Evolutionary conservation across 1,140 invertebrate species (phyloP).

Genomic region (Ganaspis sp.): DNA sequence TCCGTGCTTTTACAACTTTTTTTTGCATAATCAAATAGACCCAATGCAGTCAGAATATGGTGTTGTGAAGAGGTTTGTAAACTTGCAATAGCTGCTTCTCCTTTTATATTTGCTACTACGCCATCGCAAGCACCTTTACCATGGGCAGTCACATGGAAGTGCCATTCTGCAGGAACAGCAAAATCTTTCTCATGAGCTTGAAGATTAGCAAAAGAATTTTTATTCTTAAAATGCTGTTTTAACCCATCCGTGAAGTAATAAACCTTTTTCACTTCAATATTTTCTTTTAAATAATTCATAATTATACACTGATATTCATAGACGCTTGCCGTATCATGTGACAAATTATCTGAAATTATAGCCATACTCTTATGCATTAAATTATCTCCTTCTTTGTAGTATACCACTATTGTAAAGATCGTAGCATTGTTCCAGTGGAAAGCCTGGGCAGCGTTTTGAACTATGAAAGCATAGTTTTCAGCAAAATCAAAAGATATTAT

Average conservation of each 20-base stretch:
- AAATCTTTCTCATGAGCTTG: slow-evolving; percentile 57
- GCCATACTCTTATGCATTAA: slow-evolving; percentile 39
- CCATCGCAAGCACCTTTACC: slow-evolving; percentile 64
- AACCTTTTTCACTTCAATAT: slow-evolving; percentile 53
- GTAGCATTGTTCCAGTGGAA: slow-evolving; percentile 60
- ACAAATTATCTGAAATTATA: slow-evolving; percentile 52
- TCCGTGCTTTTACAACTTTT: too few species aligned
- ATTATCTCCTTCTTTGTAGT: slow-evolving; percentile 40
- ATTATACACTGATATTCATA: slow-evolving; percentile 48
- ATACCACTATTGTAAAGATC: slow-evolving; percentile 55
- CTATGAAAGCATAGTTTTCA: slow-evolving; percentile 62
- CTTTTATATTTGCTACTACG: slow-evolving; percentile 57
- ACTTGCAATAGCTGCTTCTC: slow-evolving; percentile 41
- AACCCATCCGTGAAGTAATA: slow-evolving; percentile 62
- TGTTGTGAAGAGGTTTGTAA: slow-evolving; percentile 33
- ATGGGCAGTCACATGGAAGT: slow-evolving; percentile 62
- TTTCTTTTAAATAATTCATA: slow-evolving; percentile 44
- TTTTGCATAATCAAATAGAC: too few species aligned
- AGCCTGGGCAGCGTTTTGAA: slow-evolving; percentile 61
- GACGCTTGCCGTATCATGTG: slow-evolving; percentile 51
- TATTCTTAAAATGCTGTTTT: slow-evolving; percentile 65
- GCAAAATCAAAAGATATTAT: slow-evolving; percentile 58
- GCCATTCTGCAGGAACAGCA: slow-evolving; percentile 58
- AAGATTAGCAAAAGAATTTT: slow-evolving; percentile 62
- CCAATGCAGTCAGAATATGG: too few species aligned